phyloP scores from a whole-genome alignment of 2,113 vertebrate species.

The Oxygymnocypris stewartii region DNA sequence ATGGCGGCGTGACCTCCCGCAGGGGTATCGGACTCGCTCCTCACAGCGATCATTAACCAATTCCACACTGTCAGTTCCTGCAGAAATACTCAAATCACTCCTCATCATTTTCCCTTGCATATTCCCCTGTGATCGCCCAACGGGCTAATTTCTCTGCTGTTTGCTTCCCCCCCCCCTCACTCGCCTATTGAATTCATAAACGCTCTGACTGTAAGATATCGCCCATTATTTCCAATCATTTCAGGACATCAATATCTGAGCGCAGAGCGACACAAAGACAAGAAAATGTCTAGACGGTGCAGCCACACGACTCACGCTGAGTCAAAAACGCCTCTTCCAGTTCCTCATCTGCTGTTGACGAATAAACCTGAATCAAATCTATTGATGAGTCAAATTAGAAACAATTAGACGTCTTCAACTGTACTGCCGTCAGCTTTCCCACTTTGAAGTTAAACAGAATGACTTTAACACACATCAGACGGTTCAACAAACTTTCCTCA shows the following conservation, averaged over 20 bases:
- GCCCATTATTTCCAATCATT: constrained; percentile 62
- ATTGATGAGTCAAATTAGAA: neutral
- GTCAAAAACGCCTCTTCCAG: neutral
- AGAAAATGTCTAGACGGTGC: constrained; percentile 16
- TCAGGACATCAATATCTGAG: constrained; percentile 57
- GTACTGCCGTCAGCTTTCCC: neutral
- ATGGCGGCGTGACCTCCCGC: constrained; percentile 67
- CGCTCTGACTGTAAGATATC: constrained; percentile 49
- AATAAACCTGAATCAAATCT: neutral
- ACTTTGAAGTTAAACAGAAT: neutral
- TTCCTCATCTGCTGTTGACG: neutral
- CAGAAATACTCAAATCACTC: constrained; percentile 48
- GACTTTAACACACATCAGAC: neutral
- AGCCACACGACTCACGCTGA: constrained; percentile 12
- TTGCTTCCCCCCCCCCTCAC: constrained; percentile 24
- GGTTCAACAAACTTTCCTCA: neutral
- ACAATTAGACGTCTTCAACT: neutral
- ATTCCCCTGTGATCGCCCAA: constrained; percentile 40
- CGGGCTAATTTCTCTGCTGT: constrained; percentile 57
- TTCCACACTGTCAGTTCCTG: constrained; percentile 52
- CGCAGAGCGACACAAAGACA: constrained; percentile 38
- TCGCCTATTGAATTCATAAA: constrained; percentile 57
- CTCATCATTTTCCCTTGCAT: constrained; percentile 39
- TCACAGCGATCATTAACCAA: constrained; percentile 65
- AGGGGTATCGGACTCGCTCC: constrained; percentile 56